These are phyloP conservation scores for Glyptemys insculpta DNA, from an alignment of 2,797 vertebrate genomes.

Conservation along the genomic window DNA sequence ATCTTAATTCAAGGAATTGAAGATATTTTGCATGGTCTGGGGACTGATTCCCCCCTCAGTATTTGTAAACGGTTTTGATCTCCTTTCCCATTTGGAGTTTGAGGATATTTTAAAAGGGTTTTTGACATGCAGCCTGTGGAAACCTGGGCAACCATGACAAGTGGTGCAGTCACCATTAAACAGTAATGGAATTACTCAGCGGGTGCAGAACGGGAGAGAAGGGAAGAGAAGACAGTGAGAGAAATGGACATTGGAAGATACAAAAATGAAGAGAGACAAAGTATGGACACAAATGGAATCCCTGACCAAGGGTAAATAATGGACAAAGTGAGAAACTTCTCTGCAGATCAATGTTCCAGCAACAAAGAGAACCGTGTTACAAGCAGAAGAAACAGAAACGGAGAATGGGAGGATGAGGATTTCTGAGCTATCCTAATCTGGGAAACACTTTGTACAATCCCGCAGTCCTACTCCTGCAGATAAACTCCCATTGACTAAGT, in stretches of 20 bases:
- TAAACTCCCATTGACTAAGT: background rate
- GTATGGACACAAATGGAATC: background rate
- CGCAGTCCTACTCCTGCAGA: background rate
- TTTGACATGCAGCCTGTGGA: background rate
- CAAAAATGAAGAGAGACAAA: background rate
- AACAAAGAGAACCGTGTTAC: background rate
- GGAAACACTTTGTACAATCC: background rate
- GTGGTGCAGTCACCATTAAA: background rate
- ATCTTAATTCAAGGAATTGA: background rate
- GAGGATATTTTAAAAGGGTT: background rate
- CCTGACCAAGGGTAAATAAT: too few species aligned
- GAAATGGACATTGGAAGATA: background rate
- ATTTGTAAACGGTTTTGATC: background rate
- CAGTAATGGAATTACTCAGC: background rate
- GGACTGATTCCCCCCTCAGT: background rate
- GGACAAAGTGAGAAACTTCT: background rate
- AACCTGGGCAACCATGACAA: background rate
- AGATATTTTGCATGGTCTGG: background rate
- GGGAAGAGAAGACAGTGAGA: background rate
- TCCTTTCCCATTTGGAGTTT: background rate
- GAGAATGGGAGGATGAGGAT: background rate
- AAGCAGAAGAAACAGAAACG: background rate
- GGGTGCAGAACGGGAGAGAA: background rate
- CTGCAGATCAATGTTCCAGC: background rate
- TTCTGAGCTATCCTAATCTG: background rate